These are phyloP conservation scores for Zapornia atra DNA, from an alignment of 2,113 vertebrate genomes.

Conservation along the genomic window DNA sequence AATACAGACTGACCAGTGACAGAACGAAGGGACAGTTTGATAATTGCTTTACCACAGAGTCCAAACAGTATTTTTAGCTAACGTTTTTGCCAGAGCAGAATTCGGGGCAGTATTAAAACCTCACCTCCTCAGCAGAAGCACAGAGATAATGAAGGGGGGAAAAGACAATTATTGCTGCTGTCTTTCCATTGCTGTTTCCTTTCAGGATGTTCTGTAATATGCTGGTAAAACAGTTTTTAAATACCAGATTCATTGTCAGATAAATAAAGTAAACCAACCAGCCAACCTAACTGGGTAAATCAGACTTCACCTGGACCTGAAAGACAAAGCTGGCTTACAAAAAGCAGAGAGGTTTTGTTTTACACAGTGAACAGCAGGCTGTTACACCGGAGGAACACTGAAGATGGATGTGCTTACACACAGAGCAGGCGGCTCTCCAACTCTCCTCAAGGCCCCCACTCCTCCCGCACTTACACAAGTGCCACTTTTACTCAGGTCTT, in stretches of 20 bases:
- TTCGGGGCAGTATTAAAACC: constrained; percentile 13
- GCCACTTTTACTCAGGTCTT: not conserved
- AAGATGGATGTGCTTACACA: not conserved
- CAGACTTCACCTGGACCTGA: not conserved
- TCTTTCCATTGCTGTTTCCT: constrained; percentile 2
- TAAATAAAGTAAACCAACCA: not conserved
- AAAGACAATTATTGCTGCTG: constrained; percentile 39
- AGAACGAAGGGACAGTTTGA: constrained; percentile 5
- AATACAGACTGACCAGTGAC: constrained; percentile 32
- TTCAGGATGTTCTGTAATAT: not conserved
- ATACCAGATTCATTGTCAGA: not conserved
- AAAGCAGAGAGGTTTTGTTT: not conserved
- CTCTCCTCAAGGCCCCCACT: not conserved
- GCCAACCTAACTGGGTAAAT: not conserved
- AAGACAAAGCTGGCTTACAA: not conserved
- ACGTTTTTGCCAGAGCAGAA: not conserved
- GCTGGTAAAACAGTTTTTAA: constrained; percentile 10
- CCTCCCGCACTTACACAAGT: not conserved
- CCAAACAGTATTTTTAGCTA: constrained; percentile 7
- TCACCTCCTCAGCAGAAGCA: not conserved
- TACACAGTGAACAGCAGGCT: not conserved
- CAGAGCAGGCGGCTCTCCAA: not conserved
- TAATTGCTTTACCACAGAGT: not conserved
- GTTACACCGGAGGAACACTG: not conserved
- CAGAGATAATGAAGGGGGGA: not conserved